These are phyloP conservation scores for Balanococcus diminutus DNA, from an alignment of 2,888 invertebrate genomes.

Conservation along the genomic window DNA sequence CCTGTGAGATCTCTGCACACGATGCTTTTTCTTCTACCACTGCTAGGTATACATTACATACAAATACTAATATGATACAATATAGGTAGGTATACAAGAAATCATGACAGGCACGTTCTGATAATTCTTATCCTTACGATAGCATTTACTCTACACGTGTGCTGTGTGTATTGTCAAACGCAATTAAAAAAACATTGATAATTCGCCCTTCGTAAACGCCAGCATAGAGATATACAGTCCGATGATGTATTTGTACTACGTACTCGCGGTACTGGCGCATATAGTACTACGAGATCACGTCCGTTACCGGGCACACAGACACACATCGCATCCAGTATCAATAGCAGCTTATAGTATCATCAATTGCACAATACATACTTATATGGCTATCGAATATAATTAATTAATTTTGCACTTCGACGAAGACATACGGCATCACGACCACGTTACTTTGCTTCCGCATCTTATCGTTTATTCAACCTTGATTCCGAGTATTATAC, in stretches of 20 bases:
- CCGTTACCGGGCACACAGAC: too few species aligned
- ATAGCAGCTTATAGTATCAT: too few species aligned
- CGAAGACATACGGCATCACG: background rate
- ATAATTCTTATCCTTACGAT: background rate
- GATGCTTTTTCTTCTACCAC: background rate
- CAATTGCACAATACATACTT: conserved; percentile 13
- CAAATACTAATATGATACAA: too few species aligned
- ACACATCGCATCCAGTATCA: background rate
- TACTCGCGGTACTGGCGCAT: background rate
- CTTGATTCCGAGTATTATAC: conserved; percentile 33
- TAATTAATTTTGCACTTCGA: conserved; percentile 27
- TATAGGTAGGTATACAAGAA: background rate
- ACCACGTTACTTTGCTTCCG: conserved; percentile 8
- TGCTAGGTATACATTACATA: too few species aligned
- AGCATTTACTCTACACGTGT: background rate
- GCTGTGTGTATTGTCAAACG: conserved; percentile 1
- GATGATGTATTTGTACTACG: background rate
- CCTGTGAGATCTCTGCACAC: background rate
- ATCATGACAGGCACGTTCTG: background rate
- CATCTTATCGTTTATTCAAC: conserved; percentile 31
- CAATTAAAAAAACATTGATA: conserved; percentile 35
- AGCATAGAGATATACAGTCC: too few species aligned
- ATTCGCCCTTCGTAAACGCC: conserved; percentile 16
- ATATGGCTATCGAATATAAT: background rate
- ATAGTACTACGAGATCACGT: too few species aligned